A percentile compares a stretch with the other conserved stretches of the same genome.
These are phyloP conservation scores for Micrasema longulum DNA, from an alignment of 1,140 invertebrate species.

Conservation along the genomic window DNA sequence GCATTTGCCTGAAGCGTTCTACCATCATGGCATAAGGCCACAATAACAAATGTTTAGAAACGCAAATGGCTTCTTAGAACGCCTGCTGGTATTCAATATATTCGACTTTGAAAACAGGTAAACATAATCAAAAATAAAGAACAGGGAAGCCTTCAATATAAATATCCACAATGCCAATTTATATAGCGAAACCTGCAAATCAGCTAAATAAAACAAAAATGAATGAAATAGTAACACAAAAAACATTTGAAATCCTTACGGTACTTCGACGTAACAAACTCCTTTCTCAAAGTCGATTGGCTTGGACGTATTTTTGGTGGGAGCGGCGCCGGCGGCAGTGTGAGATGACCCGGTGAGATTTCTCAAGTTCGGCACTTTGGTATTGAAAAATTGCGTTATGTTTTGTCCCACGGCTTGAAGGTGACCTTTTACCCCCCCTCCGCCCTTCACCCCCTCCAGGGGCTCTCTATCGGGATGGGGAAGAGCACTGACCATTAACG, in stretches of 20 bases:
- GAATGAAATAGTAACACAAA: no score
- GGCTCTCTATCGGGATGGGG: conserved; percentile 19
- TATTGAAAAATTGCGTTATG: conserved; percentile 19
- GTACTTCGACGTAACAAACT: conserved; percentile 69
- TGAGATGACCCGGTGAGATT: conserved; percentile 46
- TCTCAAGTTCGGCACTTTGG: conserved; percentile 12
- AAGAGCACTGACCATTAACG: conserved; percentile 4
- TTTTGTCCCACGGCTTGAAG: conserved; percentile 1
- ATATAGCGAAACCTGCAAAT: no score
- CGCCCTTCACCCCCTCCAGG: conserved; percentile 9
- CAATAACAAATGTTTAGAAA: conserved; percentile 1
- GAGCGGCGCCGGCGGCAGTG: no score
- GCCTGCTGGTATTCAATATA: no score
- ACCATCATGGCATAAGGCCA: conserved; percentile 12
- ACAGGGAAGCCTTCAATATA: no score
- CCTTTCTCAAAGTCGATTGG: conserved; percentile 60
- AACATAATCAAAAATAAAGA: no score
- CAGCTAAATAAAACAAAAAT: no score
- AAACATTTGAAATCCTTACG: conserved; percentile 69
- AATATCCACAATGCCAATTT: no score
- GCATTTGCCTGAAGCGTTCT: background rate
- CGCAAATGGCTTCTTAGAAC: conserved; percentile 56
- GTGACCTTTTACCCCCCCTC: conserved; percentile 23
- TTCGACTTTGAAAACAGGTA: no score
- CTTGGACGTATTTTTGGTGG: conserved; percentile 42